Base-by-base conservation (phyloP, 2,797 vertebrate genomes). In the Pelobates cultripes region DNA sequence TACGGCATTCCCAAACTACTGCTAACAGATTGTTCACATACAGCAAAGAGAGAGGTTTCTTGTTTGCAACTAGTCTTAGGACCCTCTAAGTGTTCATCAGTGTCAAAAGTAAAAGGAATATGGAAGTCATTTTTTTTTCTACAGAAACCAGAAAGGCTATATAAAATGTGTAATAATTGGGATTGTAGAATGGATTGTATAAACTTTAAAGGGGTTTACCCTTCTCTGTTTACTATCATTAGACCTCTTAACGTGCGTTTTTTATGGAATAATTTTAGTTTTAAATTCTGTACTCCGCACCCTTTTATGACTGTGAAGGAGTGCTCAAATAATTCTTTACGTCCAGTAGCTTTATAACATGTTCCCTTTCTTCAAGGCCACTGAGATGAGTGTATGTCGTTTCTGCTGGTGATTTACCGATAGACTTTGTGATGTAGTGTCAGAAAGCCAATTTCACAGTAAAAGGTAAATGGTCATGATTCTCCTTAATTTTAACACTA, bases 281-380 rank as follows among this genome's bases (percentile, higher is more conserved):
- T 64, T 64, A 64, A 17, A 64, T 12, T 57, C 55, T 57, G 2
- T 14, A 2, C 13, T 15, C 14, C 13, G 55, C 55, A 57, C 55
- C 28, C 5, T 7, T 40, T 64, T 64, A 64, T 2, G n/a, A 64
- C 2, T 28, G 43, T 5, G n/a, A 75, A 75, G 72, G n/a, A 67
- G 57, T 73, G 64, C 17, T 53, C 55, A 74, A 79, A 74, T 78
- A 79, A 51, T 70, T 78, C 76, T 41, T 9, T 80, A 51, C 70
- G 86, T 85, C 79, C 43, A 40, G 70, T 73, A 77, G 85, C 84
- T 79, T 79, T 85, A 70, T 75, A 87, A 77, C 70, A 81, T 14
- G 60, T 61, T 84, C 72, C 76, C 70, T 73, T 81, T 84, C 61
- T 80, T 77, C 85, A 89, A 85, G 74, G 85, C 84, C 84, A 83